Conservation (phyloP, 2,797 vertebrate genomes). For the Chelidonichthys spinosus region DNA sequence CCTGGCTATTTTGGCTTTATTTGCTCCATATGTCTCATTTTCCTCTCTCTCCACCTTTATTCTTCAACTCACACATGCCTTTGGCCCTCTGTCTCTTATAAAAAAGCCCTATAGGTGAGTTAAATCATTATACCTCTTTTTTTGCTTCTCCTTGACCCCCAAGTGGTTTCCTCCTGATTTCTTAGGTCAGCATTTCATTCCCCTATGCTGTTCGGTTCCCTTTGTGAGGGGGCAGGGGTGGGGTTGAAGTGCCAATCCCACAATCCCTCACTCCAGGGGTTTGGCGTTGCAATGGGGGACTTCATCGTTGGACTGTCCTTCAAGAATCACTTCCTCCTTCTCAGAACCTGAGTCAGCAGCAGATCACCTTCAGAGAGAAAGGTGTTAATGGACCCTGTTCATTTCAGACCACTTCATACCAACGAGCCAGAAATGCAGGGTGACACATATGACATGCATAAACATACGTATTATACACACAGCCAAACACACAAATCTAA, state of each 20-base stretch:
- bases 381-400: conserved; percentile 69
- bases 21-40: conserved; percentile 23
- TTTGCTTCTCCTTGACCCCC: conserved; percentile 66
- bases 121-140: conserved; percentile 49
- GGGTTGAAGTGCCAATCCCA: conserved; percentile 59
- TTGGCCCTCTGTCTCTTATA: conserved; percentile 27
- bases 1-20: conserved; percentile 41
- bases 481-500: conserved; percentile 21
- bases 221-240: conserved; percentile 50
- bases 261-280: conserved; percentile 59
- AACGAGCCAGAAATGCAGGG: conserved; percentile 25
- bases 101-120: conserved; percentile 33
- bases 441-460: conserved; percentile 21
- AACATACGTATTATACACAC: conserved; percentile 17
- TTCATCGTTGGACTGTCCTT: conserved; percentile 58
- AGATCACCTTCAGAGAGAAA: conserved; percentile 55
- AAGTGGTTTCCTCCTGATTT: conserved; percentile 46
- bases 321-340: conserved; percentile 57
- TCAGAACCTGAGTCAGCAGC: conserved; percentile 74
- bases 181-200: conserved; percentile 65
- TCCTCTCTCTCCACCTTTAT: conserved; percentile 29
- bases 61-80: conserved; percentile 39
- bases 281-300: conserved; percentile 26
- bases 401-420: conserved; percentile 62
- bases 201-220: conserved; percentile 24